Evolutionary conservation across 2,888 invertebrate genomes (phyloP).

Genomic region (Antitype chi): DNA sequence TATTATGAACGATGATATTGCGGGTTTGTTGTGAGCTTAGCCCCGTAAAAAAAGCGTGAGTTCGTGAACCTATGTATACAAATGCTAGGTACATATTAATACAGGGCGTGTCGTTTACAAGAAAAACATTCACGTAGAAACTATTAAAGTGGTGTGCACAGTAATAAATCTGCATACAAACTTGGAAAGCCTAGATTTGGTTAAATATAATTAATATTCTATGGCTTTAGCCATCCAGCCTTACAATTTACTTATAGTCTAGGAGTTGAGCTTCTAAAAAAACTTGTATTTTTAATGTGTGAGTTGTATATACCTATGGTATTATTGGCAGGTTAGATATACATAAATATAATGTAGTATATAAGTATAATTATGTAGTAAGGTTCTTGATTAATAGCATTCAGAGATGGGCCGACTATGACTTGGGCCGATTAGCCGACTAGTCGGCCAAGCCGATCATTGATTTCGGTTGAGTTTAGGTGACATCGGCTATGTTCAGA

Average conservation of each 20-base stretch:
- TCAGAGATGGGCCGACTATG: too few relatives aligned
- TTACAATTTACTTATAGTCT: slow-evolving; percentile 22
- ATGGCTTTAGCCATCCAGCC: neutral
- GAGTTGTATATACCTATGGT: neutral
- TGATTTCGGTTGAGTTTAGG: too few relatives aligned
- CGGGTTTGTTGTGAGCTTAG: too few relatives aligned
- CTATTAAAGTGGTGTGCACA: slow-evolving; percentile 8
- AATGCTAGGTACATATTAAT: neutral
- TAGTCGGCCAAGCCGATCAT: too few relatives aligned
- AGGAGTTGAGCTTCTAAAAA: neutral
- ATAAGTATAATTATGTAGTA: slow-evolving; percentile 17
- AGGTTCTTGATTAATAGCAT: neutral
- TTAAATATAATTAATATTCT: slow-evolving; percentile 45
- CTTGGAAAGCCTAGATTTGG: slow-evolving; percentile 10
- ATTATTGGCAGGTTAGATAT: slow-evolving; percentile 11
- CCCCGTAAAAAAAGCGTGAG: too few relatives aligned
- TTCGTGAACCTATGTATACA: neutral
- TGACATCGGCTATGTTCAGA: too few relatives aligned
- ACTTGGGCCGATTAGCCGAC: too few relatives aligned
- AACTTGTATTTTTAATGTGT: slow-evolving; percentile 9
- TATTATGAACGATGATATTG: too few relatives aligned
- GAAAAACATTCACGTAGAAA: slow-evolving; percentile 11
- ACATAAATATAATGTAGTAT: slow-evolving; percentile 4
- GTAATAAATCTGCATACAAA: slow-evolving; percentile 47
- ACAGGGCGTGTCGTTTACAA: slow-evolving; percentile 17